A percentile compares a stretch with the other conserved stretches of the same genome.
phyloP scores from a whole-genome alignment of 1,140 invertebrate genomes.

The Charaxes varanes region DNA sequence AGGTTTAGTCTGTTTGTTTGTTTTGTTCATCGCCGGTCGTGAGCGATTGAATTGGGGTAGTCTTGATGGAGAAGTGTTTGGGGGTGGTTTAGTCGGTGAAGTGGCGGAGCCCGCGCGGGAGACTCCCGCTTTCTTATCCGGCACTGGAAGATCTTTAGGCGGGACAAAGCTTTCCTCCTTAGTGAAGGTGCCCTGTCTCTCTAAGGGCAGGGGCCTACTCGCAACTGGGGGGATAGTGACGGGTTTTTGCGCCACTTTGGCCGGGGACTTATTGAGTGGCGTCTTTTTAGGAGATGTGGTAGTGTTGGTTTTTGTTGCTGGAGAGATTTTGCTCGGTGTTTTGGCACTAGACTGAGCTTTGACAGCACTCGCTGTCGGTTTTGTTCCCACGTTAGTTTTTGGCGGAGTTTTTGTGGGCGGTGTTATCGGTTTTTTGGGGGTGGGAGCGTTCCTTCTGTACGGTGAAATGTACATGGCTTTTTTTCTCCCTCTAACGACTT shows the following conservation, averaged over 20 bases:
- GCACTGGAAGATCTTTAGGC: conserved; percentile 58
- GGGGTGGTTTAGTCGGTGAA: conserved; percentile 40
- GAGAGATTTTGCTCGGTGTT: conserved; percentile 33
- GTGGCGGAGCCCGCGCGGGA: conserved; percentile 41
- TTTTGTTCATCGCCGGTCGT: conserved; percentile 30
- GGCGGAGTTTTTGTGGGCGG: conserved; percentile 25
- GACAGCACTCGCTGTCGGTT: conserved; percentile 25
- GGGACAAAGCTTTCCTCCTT: conserved; percentile 81
- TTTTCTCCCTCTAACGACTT: conserved; percentile 84
- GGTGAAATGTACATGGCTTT: conserved; percentile 82
- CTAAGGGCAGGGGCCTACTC: conserved; percentile 68
- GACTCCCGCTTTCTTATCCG: conserved; percentile 60
- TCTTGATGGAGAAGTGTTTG: conserved; percentile 60
- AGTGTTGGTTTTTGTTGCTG: conserved; percentile 33
- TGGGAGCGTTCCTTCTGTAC: conserved; percentile 60
- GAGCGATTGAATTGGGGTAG: conserved; percentile 65
- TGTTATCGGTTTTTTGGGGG: conserved; percentile 38
- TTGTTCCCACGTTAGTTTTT: conserved; percentile 29
- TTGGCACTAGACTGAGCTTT: conserved; percentile 42
- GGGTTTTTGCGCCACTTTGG: conserved; percentile 43
- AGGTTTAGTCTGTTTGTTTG: conserved; percentile 42
- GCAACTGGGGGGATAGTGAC: conserved; percentile 28
- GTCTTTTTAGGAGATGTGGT: conserved; percentile 53
- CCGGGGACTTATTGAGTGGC: conserved; percentile 35
- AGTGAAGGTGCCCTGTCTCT: conserved; percentile 91